These are phyloP conservation scores for Gulo gulo DNA, from an alignment of 2,113 vertebrate species.

Conservation along the genomic window DNA sequence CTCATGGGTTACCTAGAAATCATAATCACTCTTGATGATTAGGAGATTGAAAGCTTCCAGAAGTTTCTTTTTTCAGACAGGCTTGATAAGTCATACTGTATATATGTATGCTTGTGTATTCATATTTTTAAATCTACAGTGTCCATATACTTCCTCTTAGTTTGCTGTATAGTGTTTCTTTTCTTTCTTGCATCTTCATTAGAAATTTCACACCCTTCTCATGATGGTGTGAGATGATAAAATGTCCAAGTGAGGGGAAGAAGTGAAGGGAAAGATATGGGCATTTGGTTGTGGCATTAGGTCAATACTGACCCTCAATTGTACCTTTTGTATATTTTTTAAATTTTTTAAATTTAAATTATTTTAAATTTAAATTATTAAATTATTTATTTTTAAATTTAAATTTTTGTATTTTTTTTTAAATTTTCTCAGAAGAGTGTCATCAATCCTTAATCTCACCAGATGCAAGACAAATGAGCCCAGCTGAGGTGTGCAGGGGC, in stretches of 20 bases:
- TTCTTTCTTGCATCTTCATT: background rate
- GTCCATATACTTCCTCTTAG: background rate
- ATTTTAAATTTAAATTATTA: no score
- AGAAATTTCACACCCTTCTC: no score
- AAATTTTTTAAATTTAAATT: background rate
- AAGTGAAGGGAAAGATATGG: no score
- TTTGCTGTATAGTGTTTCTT: background rate
- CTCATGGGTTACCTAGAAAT: background rate
- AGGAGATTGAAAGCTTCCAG: background rate
- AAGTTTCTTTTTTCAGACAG: background rate
- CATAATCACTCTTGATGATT: background rate
- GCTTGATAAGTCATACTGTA: background rate
- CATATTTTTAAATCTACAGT: background rate
- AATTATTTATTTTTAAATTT: no score
- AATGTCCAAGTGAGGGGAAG: no score
- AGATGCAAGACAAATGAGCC: background rate
- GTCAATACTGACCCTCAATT: no score
- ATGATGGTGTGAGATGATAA: no score
- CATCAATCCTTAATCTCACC: background rate
- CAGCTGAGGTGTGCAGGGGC: rapidly evolving
- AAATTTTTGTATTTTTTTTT: no score
- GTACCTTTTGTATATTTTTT: background rate
- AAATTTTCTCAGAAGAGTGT: background rate
- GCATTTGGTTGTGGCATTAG: no score
- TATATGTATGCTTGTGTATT: rapidly evolving